Base-by-base conservation (phyloP, 2,888 invertebrate genomes). In the Antheraea yamamai region DNA sequence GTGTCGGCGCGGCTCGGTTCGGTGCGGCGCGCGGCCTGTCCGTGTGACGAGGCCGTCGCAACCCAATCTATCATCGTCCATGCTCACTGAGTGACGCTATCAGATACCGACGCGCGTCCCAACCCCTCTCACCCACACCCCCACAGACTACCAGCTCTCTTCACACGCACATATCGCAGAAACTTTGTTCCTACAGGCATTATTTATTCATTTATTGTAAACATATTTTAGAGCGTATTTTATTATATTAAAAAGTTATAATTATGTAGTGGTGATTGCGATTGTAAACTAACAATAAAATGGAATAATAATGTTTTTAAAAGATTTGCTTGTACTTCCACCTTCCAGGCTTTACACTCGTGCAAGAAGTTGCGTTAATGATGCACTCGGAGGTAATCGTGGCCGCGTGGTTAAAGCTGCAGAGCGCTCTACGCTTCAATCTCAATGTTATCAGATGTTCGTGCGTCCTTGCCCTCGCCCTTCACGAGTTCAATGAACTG, bases 391-490 rank as follows among this genome's bases (percentile, higher is more conserved):
- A n/a, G 2, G 61, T 7, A 8, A n/a, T 10, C 10, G n/a, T 4
- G n/a, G 23, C 61, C 2, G 23, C 10, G 61, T n/a, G 20, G 4
- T 4, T 4, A 61, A 6, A 61, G 61, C 61, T 20, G 23, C 23
- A 61, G 23, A 4, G 7, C 61, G 61, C 10, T 47, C 55, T 16
- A 55, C 55, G 20, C 55, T 16, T 55, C 20, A 20, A n/a, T 61
- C 61, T 16, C 30, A 14, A 6, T 26, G 30, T 66, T 66, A 66
- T 66, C 30, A 66, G 26, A 66, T 16, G 30, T 4, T 66, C 30
- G 64, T 14, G 30, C 64, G 64, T 26, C 64, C 64, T 66, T 66
- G 30, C 26, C 64, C 64, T 66, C 64, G 64, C 64, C 64, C 64
- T 16, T 66, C 64, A 66, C 64, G 30, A 18, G 64, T 66, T 66